Conservation (phyloP, 2,888 invertebrate species). For the Drosophila paramelanica region DNA sequence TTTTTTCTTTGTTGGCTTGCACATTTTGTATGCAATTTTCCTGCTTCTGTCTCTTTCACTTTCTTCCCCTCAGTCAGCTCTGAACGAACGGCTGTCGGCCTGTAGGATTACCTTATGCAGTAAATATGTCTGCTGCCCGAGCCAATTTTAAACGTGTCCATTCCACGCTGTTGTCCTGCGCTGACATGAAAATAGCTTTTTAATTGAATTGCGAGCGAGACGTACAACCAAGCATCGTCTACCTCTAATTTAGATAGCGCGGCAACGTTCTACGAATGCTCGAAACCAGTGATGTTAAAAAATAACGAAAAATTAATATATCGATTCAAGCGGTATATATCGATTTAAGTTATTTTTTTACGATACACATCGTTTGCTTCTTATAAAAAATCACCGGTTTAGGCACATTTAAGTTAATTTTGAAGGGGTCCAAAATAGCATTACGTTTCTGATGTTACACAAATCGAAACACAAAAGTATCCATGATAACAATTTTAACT, state of each 20-base stretch:
- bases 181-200: conserved; percentile 40
- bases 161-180: background rate
- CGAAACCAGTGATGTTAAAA: background rate
- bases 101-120: background rate
- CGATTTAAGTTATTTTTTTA: too few species aligned
- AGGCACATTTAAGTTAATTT: too few species aligned
- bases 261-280: conserved; percentile 3
- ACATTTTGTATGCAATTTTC: background rate
- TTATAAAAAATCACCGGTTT: too few species aligned
- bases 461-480: too few species aligned
- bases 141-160: conserved; percentile 2
- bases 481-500: too few species aligned
- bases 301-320: too few species aligned
- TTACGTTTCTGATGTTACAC: too few species aligned
- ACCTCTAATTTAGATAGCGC: conserved; percentile 5
- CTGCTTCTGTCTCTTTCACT: background rate
- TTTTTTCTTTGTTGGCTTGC: background rate
- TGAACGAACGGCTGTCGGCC: background rate
- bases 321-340: too few species aligned
- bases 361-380: too few species aligned
- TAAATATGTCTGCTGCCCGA: background rate
- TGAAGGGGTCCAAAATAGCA: too few species aligned
- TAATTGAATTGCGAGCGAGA: conserved; percentile 40
- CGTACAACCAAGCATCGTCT: background rate
- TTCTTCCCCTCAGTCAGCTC: background rate